These are phyloP conservation scores for Caenorhabditis sinica DNA, from an alignment of 2,888 invertebrate species.

Conservation along the genomic window DNA sequence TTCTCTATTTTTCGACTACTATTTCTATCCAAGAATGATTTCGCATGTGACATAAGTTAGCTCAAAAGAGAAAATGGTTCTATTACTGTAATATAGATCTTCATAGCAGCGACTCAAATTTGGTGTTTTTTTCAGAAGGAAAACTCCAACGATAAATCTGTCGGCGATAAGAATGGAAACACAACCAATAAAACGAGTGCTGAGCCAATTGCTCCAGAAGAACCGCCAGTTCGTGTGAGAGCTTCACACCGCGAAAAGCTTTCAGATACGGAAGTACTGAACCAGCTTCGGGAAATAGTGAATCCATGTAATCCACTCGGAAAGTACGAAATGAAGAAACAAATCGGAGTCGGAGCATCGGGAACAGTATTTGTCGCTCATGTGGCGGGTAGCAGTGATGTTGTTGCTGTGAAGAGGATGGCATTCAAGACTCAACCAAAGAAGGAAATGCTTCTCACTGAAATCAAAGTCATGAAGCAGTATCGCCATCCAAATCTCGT, in stretches of 20 bases:
- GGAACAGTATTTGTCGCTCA: constrained; percentile 82
- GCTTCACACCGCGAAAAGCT: constrained; percentile 73
- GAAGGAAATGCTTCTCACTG: constrained; percentile 95
- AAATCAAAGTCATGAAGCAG: constrained; percentile 92
- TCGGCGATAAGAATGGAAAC: constrained; percentile 48
- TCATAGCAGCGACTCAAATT: too few relatives aligned
- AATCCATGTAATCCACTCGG: constrained; percentile 89
- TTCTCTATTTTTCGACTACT: constrained; percentile 9
- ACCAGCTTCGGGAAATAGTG: constrained; percentile 75
- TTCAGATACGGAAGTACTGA: constrained; percentile 75
- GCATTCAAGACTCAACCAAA: constrained; percentile 95
- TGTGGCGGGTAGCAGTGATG: constrained; percentile 80
- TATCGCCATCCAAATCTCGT: constrained; percentile 96
- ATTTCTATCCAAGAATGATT: constrained; percentile 30
- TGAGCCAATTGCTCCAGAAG: constrained; percentile 36
- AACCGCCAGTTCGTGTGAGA: constrained; percentile 72
- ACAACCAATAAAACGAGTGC: constrained; percentile 24
- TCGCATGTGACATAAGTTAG: constrained; percentile 25
- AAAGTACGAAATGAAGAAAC: constrained; percentile 90
- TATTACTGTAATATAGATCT: neutral
- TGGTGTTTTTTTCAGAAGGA: constrained; percentile 69
- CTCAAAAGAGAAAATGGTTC: neutral
- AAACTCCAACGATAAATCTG: constrained; percentile 61
- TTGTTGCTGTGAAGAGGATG: constrained; percentile 97
- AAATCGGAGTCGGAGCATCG: constrained; percentile 90